Evolutionary conservation across 2,113 vertebrate genomes (phyloP), one percentile per base, ranked within the genome.

Genomic region (Callorhinus ursinus): DNA sequence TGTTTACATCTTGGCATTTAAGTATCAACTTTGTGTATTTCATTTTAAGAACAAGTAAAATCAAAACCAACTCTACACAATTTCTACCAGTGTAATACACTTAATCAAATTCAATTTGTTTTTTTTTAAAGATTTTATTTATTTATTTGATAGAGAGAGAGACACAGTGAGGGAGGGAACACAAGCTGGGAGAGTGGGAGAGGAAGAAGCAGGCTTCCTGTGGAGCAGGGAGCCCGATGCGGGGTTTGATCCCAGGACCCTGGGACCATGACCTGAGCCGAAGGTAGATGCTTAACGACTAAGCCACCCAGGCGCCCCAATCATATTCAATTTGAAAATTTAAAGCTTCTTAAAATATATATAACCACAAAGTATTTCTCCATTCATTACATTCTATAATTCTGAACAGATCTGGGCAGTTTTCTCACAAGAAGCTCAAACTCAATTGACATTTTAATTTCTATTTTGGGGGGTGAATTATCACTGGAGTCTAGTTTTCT

Each of bases 401-500:
- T 97, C 51, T 97, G 98, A 39, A 97, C 28, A 86, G 24, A 92
- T 84, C 63, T 97, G 96, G 97, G 90, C 74, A 97, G 81, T 74
- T 90, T 76, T 98, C 85, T 90, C 79, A 96, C 51, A 65, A 83
- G 67, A 79, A 93, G 26, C n/a, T 93, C 51, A 91, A 96, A 94
- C 4, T 74, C 85, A 94, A 0, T 0, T 96, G 55, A 59, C 19
- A 90, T 92, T 97, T 69, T 95, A 96, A 92, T 96, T 92, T 95
- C 92, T 97, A 96, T 59, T 82, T 93, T 88, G 84, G 95, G 72
- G 65, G 0, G 0, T 49, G 0, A 69, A 89, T 93, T 83, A 95
- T 94, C 53, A 84, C 8, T 55, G 5, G 22, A 93, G n/a, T 98
- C 94, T 94, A 76, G 4, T 33, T 97, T 93, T 97, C 91, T 95